Evolutionary conservation across 2,888 invertebrate genomes (phyloP), one percentile per base, ranked within the genome.

Genomic region (Leptura quadrifasciata): DNA sequence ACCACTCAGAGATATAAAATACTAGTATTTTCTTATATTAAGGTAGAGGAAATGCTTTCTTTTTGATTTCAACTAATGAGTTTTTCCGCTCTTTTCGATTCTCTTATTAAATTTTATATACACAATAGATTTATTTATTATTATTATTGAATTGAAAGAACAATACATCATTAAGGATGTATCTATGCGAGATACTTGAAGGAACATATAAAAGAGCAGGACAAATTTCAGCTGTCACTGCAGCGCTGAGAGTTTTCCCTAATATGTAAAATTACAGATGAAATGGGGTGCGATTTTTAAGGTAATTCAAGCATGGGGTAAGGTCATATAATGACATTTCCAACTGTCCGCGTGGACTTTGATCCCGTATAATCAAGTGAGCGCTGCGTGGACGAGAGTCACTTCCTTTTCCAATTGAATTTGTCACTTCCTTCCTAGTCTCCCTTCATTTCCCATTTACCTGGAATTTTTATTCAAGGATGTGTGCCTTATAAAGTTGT

Each of bases 281-380:
- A 68, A 55, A 68, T 68, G 54, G 68, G 47, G 24, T 55, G 31
- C 54, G 24, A 31, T 68, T 57, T 68, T 68, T 68, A 68, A 55
- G 31, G 21, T 18, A 57, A 57, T 68, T 68, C 24, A n/a, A 55
- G 55, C 24, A n/a, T 3, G 52, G 24, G 55, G 31, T 65, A 55
- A 68, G 57, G 68, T 12, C 54, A 27, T 20, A 17, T 68, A 68
- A 68, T 12, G 55, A 52, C 55, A 75, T 78, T 84, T 83, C 75
- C 74, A 78, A 72, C 73, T 74, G 79, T 76, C 77, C 80, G 75
- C 77, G 79, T 75, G 80, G 79, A 83, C 84, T 83, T 83, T 83
- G 84, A 84, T 83, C 83, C 76, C 67, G 75, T 77, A 78, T 83
- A 84, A 84, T 84, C 82, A 78, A 80, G 82, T 83, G 72, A 80